These are phyloP conservation scores for Helarctos malayanus DNA, from an alignment of 2,797 vertebrate genomes.

Conservation along the genomic window DNA sequence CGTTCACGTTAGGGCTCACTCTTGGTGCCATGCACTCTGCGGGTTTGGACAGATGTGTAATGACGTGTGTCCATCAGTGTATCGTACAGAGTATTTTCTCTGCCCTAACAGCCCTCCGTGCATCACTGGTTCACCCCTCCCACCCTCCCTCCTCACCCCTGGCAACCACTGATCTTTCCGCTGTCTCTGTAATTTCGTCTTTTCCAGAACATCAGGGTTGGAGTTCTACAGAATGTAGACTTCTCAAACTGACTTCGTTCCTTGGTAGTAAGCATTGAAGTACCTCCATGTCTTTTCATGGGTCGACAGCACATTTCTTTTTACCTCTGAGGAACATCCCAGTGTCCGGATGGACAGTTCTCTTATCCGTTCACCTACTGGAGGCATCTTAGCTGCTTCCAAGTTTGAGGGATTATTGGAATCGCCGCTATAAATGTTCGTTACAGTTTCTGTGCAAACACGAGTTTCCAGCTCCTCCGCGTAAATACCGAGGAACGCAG, in stretches of 20 bases:
- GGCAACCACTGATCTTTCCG: background rate
- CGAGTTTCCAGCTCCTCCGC: background rate
- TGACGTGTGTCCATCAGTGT: background rate
- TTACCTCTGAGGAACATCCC: background rate
- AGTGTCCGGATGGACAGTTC: background rate
- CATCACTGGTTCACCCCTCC: background rate
- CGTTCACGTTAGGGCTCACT: background rate
- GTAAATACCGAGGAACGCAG: background rate
- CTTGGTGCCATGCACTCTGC: rapidly evolving
- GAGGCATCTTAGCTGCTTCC: background rate
- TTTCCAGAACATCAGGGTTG: background rate
- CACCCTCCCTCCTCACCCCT: background rate
- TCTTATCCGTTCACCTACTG: background rate
- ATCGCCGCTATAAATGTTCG: background rate
- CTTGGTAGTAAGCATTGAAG: background rate
- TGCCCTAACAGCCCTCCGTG: background rate
- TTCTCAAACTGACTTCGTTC: background rate
- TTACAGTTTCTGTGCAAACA: background rate
- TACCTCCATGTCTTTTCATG: background rate
- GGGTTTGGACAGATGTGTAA: background rate
- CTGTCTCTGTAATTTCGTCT: background rate
- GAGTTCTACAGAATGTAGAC: background rate
- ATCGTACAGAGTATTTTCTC: background rate
- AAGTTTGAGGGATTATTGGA: background rate
- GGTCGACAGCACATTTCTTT: background rate